These are phyloP conservation scores for Hyperopisus bebe DNA, from an alignment of 2,113 vertebrate genomes.

Conservation along the genomic window DNA sequence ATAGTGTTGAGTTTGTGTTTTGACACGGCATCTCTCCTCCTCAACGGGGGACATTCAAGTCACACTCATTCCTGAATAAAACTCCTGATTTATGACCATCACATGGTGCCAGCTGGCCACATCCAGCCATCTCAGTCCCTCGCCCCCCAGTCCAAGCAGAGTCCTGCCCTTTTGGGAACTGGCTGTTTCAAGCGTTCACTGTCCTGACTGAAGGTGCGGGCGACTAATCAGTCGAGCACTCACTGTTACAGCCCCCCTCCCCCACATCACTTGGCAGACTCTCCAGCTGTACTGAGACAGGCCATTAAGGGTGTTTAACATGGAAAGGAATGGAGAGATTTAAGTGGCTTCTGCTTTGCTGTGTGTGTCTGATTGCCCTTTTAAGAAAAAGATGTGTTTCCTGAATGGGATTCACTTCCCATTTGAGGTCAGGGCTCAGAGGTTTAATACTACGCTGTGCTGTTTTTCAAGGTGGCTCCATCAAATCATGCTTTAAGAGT, in stretches of 20 bases:
- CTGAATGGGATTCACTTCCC: too few species aligned
- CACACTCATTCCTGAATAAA: not conserved
- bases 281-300: not conserved
- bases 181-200: not conserved
- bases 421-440: too few species aligned
- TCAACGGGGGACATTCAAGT: not conserved
- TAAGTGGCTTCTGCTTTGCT: not conserved
- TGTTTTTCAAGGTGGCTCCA: too few species aligned
- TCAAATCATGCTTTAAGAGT: too few species aligned
- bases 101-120: not conserved
- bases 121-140: not conserved
- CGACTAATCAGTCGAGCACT: not conserved
- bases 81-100: not conserved
- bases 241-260: not conserved
- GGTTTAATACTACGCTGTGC: too few species aligned
- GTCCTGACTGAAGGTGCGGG: not conserved
- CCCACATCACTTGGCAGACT: not conserved
- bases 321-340: not conserved
- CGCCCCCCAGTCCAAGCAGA: not conserved
- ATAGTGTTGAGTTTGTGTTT: not conserved
- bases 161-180: not conserved
- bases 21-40: not conserved
- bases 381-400: too few species aligned
- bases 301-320: not conserved
- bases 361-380: not conserved